Conservation (phyloP, 2,113 vertebrate genomes). For the Uria aalge region DNA sequence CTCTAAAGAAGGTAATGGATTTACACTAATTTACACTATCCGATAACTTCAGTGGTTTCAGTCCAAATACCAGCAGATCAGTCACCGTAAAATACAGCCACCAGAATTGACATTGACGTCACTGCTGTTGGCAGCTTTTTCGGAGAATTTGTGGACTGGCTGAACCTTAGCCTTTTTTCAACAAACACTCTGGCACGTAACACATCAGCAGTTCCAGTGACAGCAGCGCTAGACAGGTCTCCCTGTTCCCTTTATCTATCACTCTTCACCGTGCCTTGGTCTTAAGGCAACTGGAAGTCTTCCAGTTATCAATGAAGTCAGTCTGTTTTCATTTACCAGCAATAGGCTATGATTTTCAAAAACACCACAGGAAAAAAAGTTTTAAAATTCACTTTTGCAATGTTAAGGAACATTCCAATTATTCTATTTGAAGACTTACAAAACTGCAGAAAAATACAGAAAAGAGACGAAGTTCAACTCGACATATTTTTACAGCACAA, state of each 20-base stretch:
- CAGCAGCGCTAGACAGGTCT: neutral
- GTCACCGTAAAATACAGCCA: neutral
- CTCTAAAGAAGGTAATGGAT: neutral
- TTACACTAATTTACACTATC: neutral
- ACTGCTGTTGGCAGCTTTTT: neutral
- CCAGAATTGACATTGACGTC: neutral
- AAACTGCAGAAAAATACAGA: neutral
- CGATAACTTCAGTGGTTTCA: neutral
- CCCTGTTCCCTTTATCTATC: neutral
- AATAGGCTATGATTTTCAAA: neutral
- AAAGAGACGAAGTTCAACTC: neutral
- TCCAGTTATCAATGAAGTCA: neutral
- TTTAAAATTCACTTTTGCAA: neutral
- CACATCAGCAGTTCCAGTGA: neutral
- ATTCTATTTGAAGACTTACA: slow-evolving; percentile 9
- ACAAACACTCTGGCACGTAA: neutral
- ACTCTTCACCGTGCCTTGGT: neutral
- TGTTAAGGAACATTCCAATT: neutral
- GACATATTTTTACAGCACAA: neutral
- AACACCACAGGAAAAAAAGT: neutral
- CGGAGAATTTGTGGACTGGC: neutral
- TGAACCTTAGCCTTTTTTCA: slow-evolving; percentile 12
- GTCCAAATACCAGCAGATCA: slow-evolving; percentile 6
- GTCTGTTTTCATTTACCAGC: neutral
- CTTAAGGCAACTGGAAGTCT: neutral